These are phyloP conservation scores for Rhamnusium bicolor DNA, from an alignment of 2,888 invertebrate genomes.

Conservation along the genomic window DNA sequence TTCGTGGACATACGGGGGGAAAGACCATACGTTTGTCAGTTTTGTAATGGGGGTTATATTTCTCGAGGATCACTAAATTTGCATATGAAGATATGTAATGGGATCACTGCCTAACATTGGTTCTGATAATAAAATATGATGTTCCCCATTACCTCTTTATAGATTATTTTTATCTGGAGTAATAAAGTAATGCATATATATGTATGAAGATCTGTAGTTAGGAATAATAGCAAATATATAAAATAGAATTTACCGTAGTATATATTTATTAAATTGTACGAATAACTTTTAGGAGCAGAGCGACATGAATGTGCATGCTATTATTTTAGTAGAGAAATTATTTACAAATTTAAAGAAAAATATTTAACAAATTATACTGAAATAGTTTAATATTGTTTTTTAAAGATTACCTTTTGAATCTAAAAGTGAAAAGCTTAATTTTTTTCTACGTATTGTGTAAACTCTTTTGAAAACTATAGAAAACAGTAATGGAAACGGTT, in stretches of 20 bases:
- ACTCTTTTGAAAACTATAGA: too few relatives aligned
- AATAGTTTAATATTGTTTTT: neutral
- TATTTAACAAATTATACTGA: neutral
- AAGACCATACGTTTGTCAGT: slow-evolving; percentile 63
- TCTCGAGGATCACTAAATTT: slow-evolving; percentile 62
- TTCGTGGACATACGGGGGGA: slow-evolving; percentile 64
- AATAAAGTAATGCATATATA: neutral
- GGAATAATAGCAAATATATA: neutral
- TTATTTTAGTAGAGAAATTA: neutral
- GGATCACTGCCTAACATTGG: slow-evolving; percentile 39
- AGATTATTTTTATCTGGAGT: slow-evolving; percentile 19
- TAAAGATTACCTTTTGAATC: neutral
- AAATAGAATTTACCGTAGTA: slow-evolving; percentile 1
- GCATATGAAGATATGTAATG: slow-evolving; percentile 60
- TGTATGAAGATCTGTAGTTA: slow-evolving; percentile 28
- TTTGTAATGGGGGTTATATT: slow-evolving; percentile 61
- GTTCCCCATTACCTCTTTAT: neutral
- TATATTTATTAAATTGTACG: neutral
- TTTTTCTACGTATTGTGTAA: too few relatives aligned
- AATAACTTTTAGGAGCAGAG: neutral
- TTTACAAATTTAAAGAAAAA: neutral
- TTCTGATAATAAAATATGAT: neutral
- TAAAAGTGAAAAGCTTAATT: neutral
- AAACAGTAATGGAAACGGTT: too few relatives aligned
- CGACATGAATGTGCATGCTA: neutral